These are phyloP conservation scores for Ceratoteleas bidentatus DNA, from an alignment of 1,140 invertebrate genomes.

Conservation along the genomic window DNA sequence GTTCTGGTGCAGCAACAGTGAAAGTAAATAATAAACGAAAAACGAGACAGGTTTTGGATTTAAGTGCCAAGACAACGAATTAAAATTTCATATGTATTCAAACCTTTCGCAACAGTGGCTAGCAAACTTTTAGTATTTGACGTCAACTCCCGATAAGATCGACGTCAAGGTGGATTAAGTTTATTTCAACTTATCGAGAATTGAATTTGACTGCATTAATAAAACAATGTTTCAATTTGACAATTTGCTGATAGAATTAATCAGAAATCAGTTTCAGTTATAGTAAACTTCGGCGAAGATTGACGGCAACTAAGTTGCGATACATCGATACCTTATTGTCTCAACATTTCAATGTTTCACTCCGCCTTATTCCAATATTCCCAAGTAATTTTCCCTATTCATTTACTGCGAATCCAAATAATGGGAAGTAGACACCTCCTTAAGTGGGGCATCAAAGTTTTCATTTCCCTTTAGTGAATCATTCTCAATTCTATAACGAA, in stretches of 20 bases:
- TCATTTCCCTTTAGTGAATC: no score
- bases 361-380: constrained; percentile 6
- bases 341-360: constrained; percentile 18
- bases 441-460: no score
- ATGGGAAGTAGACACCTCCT: not conserved
- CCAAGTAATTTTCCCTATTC: constrained; percentile 17
- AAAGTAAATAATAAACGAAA: no score
- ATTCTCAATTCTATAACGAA: no score
- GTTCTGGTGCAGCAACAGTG: no score
- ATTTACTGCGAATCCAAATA: constrained; percentile 10
- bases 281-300: constrained; percentile 16
- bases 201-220: constrained; percentile 33
- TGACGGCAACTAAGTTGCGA: constrained; percentile 33
- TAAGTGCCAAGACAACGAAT: no score
- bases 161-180: constrained; percentile 5
- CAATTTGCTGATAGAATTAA: constrained; percentile 45
- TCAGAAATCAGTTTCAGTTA: constrained; percentile 34
- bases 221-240: constrained; percentile 40
- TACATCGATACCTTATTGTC: constrained; percentile 36
- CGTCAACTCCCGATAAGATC: constrained; percentile 11
- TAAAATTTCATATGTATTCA: no score
- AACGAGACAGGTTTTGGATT: no score
- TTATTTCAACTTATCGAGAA: constrained; percentile 28
- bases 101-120: not conserved
- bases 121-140: constrained; percentile 1